Base-by-base conservation (phyloP, 2,888 invertebrate species). In the Selenia dentaria region DNA sequence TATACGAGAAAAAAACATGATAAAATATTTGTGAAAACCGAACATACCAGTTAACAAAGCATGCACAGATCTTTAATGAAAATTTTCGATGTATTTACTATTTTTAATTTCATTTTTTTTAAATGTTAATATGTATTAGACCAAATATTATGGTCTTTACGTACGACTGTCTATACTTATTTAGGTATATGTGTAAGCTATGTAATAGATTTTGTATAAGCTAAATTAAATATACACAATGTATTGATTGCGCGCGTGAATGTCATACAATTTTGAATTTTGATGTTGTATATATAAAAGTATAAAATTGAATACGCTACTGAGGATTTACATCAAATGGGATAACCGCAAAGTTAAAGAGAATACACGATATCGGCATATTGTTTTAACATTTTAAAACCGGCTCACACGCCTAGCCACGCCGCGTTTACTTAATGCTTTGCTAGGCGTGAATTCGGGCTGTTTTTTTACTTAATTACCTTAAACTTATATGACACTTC, bases 141-240 rank as follows among this genome's bases (percentile, higher is more conserved):
- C 62, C 50, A 45, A 57, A 45, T 62, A 54, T 61, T 62, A 56
- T 57, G 67, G 65, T 65, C 63, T 62, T 58, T 52, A 58, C 57
- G 62, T 74, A 67, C 73, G 83, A 83, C 80, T 83, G 81, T 83
- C 74, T 70, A 64, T 66, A 63, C 42, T 75, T 47, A 74, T 75
- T 67, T 77, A 75, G 68, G 54, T 59, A 61, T 51, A 39, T n/a
- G n/a, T 53, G 34, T 77, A 83, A 77, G 77, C 62, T 74, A 71
- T 77, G 70, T 79, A 77, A 77, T 86, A 87, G 85, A 82, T 86
- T 89, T 87, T 89, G 79, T 89, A 89, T 87, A 80, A 79, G 73
- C 78, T 83, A 85, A 81, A 78, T 62, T 42, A 83, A 84, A 80
- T 83, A 81, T 85, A 86, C 84, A 81, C 35, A 45, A 27, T 67